A percentile compares a stretch with the other conserved stretches of the same genome.
Conservation (phyloP, 2,797 vertebrate species). For the Delichon dasypus region DNA sequence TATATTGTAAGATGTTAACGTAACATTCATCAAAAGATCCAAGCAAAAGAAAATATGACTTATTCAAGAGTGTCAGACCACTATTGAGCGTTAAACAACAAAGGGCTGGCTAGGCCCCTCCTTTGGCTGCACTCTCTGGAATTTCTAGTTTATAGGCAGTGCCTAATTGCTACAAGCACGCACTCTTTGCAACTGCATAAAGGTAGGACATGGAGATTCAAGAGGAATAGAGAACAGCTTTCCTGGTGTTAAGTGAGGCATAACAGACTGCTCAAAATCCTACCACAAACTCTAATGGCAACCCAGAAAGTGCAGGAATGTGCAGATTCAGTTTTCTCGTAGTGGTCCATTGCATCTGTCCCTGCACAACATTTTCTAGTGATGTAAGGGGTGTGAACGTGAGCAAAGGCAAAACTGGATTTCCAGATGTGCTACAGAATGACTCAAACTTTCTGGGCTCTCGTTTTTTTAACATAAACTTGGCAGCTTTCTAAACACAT, state of each 20-base stretch:
- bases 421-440: conserved; percentile 55
- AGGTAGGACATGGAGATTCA: background rate
- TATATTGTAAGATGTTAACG: background rate
- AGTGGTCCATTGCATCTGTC: background rate
- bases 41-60: background rate
- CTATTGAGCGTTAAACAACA: background rate
- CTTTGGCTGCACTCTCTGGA: background rate
- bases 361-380: conserved; percentile 9
- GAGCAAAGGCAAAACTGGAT: conserved; percentile 40
- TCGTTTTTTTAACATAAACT: conserved; percentile 31
- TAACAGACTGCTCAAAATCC: background rate
- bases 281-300: background rate
- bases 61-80: background rate
- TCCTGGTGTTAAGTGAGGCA: background rate
- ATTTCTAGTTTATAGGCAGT: background rate
- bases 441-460: conserved; percentile 33
- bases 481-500: conserved; percentile 8
- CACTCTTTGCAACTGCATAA: background rate
- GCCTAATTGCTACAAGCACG: background rate
- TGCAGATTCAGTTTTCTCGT: conserved; percentile 14
- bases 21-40: background rate
- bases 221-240: background rate
- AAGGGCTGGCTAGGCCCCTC: background rate
- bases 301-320: conserved; percentile 11
- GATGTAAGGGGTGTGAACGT: conserved; percentile 36